These are phyloP conservation scores for Bettongia penicillata DNA, from an alignment of 2,113 vertebrate species.

Conservation along the genomic window DNA sequence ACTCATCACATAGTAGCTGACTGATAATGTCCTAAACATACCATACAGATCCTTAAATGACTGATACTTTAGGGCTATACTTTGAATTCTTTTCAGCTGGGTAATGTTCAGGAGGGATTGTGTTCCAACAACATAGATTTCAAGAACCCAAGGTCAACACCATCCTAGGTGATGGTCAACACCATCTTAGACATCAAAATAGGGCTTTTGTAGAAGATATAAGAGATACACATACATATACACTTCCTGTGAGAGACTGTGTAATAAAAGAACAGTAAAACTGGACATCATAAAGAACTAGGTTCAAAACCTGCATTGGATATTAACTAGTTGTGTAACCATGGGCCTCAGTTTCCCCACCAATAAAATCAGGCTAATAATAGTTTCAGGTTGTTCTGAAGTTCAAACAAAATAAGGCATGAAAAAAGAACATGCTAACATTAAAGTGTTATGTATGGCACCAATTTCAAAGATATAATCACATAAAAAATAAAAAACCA, in stretches of 20 bases:
- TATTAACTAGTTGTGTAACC: too few species aligned
- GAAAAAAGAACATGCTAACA: too few species aligned
- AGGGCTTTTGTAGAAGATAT: not conserved
- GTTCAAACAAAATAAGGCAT: too few species aligned
- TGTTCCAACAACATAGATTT: not conserved
- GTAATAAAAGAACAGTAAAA: not conserved
- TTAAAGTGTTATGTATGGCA: too few species aligned
- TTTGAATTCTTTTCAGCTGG: not conserved
- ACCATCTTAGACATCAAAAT: not conserved
- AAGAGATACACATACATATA: not conserved
- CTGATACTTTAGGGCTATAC: not conserved
- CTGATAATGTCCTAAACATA: not conserved
- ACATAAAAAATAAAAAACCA: conserved; percentile 17
- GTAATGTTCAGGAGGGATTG: not conserved
- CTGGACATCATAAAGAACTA: not conserved
- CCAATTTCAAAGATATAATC: conserved; percentile 32
- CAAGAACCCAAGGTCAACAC: not conserved
- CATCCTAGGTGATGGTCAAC: not conserved
- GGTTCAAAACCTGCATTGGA: not conserved
- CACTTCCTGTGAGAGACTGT: not conserved
- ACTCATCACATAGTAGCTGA: not conserved
- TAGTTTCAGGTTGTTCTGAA: too few species aligned
- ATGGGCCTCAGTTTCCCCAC: not conserved
- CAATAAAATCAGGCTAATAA: not conserved
- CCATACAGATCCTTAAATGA: not conserved